Percentiles rank a stretch among this genome's conserved stretches.
Evolutionary conservation across 35 echinoderm and acorn worm genomes (phyloP).

Genomic region (Heliocidaris tuberculata): DNA sequence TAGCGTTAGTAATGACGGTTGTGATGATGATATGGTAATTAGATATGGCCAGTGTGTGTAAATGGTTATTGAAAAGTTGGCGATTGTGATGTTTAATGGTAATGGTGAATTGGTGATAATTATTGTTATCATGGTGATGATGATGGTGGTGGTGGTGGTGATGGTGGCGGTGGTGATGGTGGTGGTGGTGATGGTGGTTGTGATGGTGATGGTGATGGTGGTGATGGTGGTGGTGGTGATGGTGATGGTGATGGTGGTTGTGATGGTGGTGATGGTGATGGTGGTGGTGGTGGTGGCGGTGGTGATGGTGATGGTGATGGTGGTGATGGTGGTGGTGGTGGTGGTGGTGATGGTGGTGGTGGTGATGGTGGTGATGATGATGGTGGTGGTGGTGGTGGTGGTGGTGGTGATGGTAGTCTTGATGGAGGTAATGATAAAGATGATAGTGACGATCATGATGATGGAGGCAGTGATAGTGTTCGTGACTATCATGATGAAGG

Average conservation of each 20-base stretch:
- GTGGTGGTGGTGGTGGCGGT: background rate
- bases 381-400: background rate
- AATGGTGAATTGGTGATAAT: background rate
- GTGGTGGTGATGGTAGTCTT: background rate
- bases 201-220: background rate
- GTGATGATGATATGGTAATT: no score
- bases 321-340: background rate
- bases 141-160: background rate
- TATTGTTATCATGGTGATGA: background rate
- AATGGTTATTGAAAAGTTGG: background rate
- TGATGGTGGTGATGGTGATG: background rate
- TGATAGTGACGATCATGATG: background rate
- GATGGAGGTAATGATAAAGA: background rate
- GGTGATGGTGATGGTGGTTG: background rate
- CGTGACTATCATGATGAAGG: background rate
- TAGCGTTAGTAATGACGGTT: no score
- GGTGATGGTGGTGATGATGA: background rate
- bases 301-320: background rate
- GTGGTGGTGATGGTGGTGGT: conserved; percentile 1
- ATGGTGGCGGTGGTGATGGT: background rate
- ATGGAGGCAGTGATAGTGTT: background rate
- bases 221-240: background rate
- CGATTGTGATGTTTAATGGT: background rate
- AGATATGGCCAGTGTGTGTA: no score
- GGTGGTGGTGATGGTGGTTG: background rate